These are phyloP conservation scores for Rhagoletis zephyria DNA, from an alignment of 1,140 invertebrate species.

Conservation along the genomic window DNA sequence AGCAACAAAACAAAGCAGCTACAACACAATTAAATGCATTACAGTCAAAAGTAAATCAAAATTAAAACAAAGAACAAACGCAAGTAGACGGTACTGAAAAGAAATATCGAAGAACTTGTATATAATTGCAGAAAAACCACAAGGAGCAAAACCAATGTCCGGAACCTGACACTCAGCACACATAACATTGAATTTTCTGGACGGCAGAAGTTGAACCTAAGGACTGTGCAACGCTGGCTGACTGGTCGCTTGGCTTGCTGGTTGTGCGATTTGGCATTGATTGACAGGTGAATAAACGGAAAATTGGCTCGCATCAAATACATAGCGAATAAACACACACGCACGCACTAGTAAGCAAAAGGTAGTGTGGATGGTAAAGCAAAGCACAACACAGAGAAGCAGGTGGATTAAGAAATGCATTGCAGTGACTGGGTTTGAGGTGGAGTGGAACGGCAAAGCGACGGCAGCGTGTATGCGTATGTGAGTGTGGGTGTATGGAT, in stretches of 20 bases:
- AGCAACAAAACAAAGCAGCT: background rate
- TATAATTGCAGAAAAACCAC: background rate
- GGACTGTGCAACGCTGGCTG: background rate
- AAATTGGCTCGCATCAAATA: background rate
- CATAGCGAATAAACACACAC: no score
- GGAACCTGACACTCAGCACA: background rate
- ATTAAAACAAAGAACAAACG: conserved; percentile 14
- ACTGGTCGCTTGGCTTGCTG: background rate
- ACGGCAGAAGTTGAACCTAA: background rate
- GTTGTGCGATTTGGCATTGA: conserved; percentile 4
- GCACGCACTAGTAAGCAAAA: background rate
- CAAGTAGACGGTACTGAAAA: background rate
- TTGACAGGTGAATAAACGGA: background rate
- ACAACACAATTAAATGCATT: background rate
- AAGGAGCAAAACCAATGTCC: conserved; percentile 37
- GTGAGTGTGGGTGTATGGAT: background rate
- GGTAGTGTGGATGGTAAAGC: background rate
- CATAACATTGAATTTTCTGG: background rate
- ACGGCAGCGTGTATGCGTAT: background rate
- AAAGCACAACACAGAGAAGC: background rate
- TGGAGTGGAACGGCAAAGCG: background rate
- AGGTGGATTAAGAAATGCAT: background rate
- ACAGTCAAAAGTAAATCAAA: background rate
- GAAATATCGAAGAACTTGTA: background rate
- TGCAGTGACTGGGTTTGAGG: background rate